Evolutionary conservation across 2,888 invertebrate species (phyloP).

Genomic region (Automeris io): DNA sequence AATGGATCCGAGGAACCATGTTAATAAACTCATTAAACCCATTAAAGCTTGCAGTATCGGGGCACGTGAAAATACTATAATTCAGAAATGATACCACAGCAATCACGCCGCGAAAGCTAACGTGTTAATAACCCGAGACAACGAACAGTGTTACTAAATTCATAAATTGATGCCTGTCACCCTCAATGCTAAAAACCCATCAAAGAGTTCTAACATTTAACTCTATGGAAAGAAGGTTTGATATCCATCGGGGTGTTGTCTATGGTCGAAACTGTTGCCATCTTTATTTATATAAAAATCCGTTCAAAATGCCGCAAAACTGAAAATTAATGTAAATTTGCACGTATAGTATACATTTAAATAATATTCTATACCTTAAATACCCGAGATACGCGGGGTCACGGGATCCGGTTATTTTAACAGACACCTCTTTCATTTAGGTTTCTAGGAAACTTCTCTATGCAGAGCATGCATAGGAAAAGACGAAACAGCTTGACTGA

Average conservation of each 20-base stretch:
- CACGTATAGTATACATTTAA: no score
- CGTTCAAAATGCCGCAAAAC: no score
- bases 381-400: no score
- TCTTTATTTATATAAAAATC: no score
- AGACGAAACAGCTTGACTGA: no score
- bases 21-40: constrained; percentile 19
- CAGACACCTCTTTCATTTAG: no score
- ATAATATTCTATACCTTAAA: no score
- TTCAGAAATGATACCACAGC: constrained; percentile 44
- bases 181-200: constrained; percentile 32
- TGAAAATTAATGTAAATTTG: no score
- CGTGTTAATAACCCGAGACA: constrained; percentile 64
- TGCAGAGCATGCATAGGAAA: no score
- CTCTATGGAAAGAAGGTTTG: constrained; percentile 17
- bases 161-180: constrained; percentile 62
- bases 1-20: constrained; percentile 10
- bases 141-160: constrained; percentile 63
- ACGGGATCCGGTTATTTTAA: no score
- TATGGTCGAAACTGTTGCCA: no score
- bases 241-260: constrained; percentile 21
- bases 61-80: constrained; percentile 43
- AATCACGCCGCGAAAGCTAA: constrained; percentile 47
- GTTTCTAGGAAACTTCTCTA: no score
- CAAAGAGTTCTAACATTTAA: constrained; percentile 23
- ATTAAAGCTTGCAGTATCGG: constrained; percentile 28